Conservation (phyloP, 2,113 vertebrate genomes). For the Dromas ardeola region DNA sequence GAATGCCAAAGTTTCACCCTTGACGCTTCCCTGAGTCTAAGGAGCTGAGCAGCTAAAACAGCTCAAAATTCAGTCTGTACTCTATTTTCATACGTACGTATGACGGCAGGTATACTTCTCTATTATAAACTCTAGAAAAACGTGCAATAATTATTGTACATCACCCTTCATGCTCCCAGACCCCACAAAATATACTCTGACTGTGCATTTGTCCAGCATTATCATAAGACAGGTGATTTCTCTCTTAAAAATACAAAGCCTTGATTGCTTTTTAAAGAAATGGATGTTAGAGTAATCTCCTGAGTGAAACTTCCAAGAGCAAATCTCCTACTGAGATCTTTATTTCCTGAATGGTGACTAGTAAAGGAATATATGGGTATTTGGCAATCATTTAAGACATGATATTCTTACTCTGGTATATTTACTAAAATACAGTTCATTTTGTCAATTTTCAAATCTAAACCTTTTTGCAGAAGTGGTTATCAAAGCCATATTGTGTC, state of each 20-base stretch:
- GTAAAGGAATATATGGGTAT: not conserved
- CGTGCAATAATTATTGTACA: rapidly evolving
- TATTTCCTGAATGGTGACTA: not conserved
- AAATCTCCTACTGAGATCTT: not conserved
- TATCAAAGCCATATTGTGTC: not conserved
- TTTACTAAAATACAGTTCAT: not conserved
- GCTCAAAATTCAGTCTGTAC: not conserved
- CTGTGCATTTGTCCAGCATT: not conserved
- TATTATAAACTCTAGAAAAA: not conserved
- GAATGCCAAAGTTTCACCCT: not conserved
- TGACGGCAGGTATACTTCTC: not conserved
- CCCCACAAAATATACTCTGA: not conserved
- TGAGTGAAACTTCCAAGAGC: not conserved
- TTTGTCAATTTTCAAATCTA: not conserved
- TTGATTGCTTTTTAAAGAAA: not conserved
- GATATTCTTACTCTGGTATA: not conserved
- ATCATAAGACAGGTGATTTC: not conserved
- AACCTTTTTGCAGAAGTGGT: not conserved
- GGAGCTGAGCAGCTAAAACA: not conserved
- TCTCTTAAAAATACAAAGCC: not conserved
- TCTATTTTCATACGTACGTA: rapidly evolving
- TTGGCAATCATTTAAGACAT: not conserved
- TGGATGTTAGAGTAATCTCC: not conserved
- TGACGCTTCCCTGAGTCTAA: not conserved
- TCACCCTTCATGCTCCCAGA: not conserved